Evolutionary conservation across 2,888 invertebrate genomes (phyloP).

Genomic region (Mythimna pallens): DNA sequence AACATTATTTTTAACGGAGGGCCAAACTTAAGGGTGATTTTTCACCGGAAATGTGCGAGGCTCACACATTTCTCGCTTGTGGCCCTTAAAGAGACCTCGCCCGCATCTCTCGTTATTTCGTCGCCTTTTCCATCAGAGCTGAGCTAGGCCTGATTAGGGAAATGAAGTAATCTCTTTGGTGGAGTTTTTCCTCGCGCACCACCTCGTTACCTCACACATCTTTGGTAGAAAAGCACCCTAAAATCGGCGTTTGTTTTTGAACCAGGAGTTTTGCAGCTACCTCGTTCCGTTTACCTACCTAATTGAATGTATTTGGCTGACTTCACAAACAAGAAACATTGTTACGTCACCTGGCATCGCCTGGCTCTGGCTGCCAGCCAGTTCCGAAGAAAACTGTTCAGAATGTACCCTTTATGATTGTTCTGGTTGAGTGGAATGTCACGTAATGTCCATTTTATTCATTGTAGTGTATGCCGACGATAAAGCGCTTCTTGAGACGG

Average conservation of each 20-base stretch:
- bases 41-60: too few relatives aligned
- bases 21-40: too few relatives aligned
- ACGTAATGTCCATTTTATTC: constrained; percentile 55
- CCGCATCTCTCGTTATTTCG: neutral
- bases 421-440: constrained; percentile 37
- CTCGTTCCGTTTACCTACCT: constrained; percentile 36
- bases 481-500: constrained; percentile 29
- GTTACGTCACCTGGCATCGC: constrained; percentile 28
- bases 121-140: neutral
- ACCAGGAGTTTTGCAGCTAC: constrained; percentile 37
- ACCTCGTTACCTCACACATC: neutral
- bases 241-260: constrained; percentile 45
- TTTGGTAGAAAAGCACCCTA: constrained; percentile 3
- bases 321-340: constrained; percentile 54
- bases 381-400: constrained; percentile 54
- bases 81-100: neutral
- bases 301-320: constrained; percentile 37
- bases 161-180: neutral
- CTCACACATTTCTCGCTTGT: too few relatives aligned
- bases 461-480: constrained; percentile 45
- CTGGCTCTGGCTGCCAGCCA: constrained; percentile 45
- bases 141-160: neutral
- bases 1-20: constrained; percentile 45
- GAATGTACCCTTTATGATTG: constrained; percentile 46
- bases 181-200: too few relatives aligned